These are phyloP conservation scores for Mohoua ochrocephala DNA, from an alignment of 2,113 vertebrate genomes.

Conservation along the genomic window DNA sequence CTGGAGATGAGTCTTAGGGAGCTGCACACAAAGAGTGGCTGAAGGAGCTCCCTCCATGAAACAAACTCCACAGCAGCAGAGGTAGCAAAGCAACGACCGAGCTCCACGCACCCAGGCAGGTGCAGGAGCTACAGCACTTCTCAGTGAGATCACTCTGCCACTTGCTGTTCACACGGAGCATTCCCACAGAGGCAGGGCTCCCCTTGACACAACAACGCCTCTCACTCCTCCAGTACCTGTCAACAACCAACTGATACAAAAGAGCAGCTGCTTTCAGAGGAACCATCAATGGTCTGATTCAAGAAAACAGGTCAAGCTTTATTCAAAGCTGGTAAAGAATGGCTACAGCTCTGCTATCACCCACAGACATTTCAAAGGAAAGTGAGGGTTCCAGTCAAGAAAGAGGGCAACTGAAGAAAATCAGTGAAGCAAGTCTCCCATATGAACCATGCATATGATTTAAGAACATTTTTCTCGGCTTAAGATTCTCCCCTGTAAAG, in stretches of 20 bases:
- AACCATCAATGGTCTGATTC: background rate
- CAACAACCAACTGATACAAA: background rate
- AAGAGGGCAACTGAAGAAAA: background rate
- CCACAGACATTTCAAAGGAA: background rate
- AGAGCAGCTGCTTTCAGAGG: background rate
- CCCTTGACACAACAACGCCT: background rate
- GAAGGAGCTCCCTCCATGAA: background rate
- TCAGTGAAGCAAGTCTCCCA: background rate
- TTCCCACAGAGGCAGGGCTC: background rate
- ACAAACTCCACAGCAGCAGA: background rate
- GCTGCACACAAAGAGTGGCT: background rate
- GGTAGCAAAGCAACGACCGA: rapidly evolving
- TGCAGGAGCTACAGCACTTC: background rate
- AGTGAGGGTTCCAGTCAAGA: background rate
- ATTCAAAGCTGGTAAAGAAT: background rate
- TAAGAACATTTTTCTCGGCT: background rate
- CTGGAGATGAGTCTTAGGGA: background rate
- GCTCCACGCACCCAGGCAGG: rapidly evolving
- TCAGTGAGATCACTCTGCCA: background rate
- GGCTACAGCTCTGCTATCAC: background rate
- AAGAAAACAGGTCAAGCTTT: background rate
- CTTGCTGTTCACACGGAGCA: background rate
- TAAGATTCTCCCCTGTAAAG: background rate
- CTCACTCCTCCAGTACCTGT: background rate
- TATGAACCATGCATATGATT: background rate